Conservation (phyloP, 2,888 invertebrate genomes). For the Nemoura dubitans region DNA sequence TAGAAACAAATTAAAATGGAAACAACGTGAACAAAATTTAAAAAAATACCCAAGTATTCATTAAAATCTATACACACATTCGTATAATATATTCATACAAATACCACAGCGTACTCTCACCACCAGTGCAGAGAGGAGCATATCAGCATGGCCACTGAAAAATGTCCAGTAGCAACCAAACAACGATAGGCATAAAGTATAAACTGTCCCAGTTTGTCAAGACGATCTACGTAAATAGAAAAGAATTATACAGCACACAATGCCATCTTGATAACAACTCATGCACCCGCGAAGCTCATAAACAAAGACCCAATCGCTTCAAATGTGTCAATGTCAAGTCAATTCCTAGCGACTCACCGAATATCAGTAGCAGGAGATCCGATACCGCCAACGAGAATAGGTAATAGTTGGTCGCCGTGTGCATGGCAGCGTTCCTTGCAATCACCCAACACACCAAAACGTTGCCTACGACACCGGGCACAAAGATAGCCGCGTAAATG, state of each 20-base stretch:
- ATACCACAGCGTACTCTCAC: no score
- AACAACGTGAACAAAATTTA: no score
- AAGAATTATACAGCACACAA: neutral
- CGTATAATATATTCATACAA: no score
- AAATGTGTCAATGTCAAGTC: neutral
- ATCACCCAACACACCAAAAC: constrained; percentile 87
- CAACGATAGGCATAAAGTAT: neutral
- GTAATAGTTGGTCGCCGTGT: constrained; percentile 92
- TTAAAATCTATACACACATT: no score
- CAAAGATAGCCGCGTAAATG: constrained; percentile 78
- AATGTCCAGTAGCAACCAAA: neutral
- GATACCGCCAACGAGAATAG: constrained; percentile 88
- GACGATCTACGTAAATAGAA: neutral
- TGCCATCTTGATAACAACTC: neutral
- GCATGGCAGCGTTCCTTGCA: constrained; percentile 80
- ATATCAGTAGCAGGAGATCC: constrained; percentile 80
- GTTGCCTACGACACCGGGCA: constrained; percentile 87
- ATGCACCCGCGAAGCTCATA: neutral
- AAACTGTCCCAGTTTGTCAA: neutral
- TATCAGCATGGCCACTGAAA: neutral
- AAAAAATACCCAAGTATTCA: no score
- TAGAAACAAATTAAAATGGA: no score
- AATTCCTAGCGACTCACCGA: constrained; percentile 74
- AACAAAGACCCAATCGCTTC: neutral
- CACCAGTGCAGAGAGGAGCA: no score